Base-by-base conservation (phyloP, 1,140 invertebrate species). In the Lordiphosa stackelbergi region DNA sequence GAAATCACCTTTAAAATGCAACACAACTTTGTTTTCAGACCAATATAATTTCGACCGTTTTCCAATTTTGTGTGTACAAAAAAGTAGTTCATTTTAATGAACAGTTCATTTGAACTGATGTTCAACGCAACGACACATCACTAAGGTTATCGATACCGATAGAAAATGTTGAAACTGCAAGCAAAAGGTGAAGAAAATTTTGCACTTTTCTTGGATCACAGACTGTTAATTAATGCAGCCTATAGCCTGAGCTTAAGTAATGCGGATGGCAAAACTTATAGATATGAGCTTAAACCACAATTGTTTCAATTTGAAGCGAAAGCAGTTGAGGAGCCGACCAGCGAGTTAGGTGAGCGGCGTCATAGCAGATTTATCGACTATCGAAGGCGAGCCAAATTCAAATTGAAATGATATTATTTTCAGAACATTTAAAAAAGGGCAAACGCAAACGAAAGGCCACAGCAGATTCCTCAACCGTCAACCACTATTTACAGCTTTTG, bases 141-240 rank as follows among this genome's bases (percentile, higher is more conserved):
- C 38, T 41, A 16, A 7, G 9, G 12, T 8, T 31, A 31, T 31
- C 28, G 16, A 22, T 19, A 42, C 9, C 10, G 12, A 13, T 19
- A 62, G 40, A 57, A 34, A 40, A 85, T 85, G 83, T 28, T 64
- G 11, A 68, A 63, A 51, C 19, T 85, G 12, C 16, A 47, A 41
- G 59, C 35, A 42, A 53, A 65, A 38, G 2, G 11, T 1, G 12
- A 49, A 2, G n/a, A 47, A 46, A 69, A 55, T 36, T 38, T 35
- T 5, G 73, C 73, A 0, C 4, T 85, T 22, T 60, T 72, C 13
- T 58, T 85, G n/a, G 53, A 86, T 22, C 83, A 85, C 41, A 56
- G 53, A n/a, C 43, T 68, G 52, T 47, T 85, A 16, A 79, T 85
- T 12, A 74, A 85, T 43, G 52, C 59, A 10, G 53, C 45, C 2